phyloP scores from a whole-genome alignment of 53 echinoderm and acorn worm genomes.

The Luidia sarsii region DNA sequence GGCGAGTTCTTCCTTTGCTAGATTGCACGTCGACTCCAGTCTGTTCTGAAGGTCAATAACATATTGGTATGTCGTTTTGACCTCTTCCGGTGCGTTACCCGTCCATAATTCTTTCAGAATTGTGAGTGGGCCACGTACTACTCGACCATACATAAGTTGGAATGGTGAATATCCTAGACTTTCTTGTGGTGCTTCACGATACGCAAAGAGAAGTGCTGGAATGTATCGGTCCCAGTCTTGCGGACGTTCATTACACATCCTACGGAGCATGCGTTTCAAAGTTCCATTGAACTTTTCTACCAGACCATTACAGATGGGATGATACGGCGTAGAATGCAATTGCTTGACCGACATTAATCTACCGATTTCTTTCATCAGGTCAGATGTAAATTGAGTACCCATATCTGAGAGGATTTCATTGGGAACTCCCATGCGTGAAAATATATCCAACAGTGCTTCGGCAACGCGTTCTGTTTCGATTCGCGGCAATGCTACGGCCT shows the following conservation, averaged over 20 bases:
- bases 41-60: slow-evolving; percentile 47
- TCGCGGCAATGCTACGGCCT: slow-evolving; percentile 21
- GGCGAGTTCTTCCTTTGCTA: slow-evolving; percentile 5
- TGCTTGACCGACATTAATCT: slow-evolving; percentile 46
- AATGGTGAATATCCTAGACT: slow-evolving; percentile 62
- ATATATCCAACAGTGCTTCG: slow-evolving; percentile 52
- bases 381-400: slow-evolving; percentile 41
- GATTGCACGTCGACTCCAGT: slow-evolving; percentile 51
- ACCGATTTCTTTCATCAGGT: slow-evolving; percentile 54
- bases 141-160: slow-evolving; percentile 47
- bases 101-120: slow-evolving; percentile 61
- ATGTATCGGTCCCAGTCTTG: slow-evolving; percentile 57
- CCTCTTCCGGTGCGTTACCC: neutral
- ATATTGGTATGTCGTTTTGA: slow-evolving; percentile 57
- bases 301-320: slow-evolving; percentile 53
- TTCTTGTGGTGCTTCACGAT: slow-evolving; percentile 47
- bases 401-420: slow-evolving; percentile 55
- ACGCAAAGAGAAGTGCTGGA: slow-evolving; percentile 37
- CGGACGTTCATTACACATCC: slow-evolving; percentile 58
- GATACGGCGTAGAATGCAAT: slow-evolving; percentile 45
- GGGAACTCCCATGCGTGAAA: slow-evolving; percentile 54
- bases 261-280: slow-evolving; percentile 42
- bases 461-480: slow-evolving; percentile 46
- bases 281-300: slow-evolving; percentile 59
- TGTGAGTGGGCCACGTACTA: slow-evolving; percentile 54